phyloP scores from a whole-genome alignment of 2,888 invertebrate genomes.

The Drosophila phalerata region DNA sequence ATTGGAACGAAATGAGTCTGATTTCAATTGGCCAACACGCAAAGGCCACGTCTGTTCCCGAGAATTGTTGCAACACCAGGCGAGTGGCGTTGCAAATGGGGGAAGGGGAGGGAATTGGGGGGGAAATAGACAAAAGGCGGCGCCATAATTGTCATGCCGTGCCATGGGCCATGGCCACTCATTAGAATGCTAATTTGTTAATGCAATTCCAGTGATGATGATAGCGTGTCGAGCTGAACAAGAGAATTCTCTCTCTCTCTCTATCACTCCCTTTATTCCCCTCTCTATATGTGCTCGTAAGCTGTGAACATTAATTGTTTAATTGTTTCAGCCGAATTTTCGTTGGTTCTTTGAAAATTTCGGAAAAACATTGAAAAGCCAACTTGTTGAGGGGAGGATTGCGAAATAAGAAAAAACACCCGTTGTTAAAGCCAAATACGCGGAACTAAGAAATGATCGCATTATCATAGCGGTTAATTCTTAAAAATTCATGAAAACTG shows the following conservation, averaged over 20 bases:
- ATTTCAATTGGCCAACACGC: constrained; percentile 74
- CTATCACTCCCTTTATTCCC: background rate
- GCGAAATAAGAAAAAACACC: constrained; percentile 5
- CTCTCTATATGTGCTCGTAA: constrained; percentile 2
- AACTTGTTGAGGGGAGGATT: background rate
- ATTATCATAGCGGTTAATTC: constrained; percentile 9
- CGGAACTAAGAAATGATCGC: constrained; percentile 27
- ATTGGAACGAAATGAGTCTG: constrained; percentile 45
- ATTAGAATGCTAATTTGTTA: constrained; percentile 78
- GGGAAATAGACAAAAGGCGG: constrained; percentile 55
- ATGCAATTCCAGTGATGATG: constrained; percentile 62
- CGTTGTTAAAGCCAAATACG: constrained; percentile 18
- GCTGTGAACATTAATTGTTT: constrained; percentile 62
- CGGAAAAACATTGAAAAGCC: constrained; percentile 10
- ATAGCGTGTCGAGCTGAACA: constrained; percentile 34
- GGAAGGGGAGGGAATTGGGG: background rate
- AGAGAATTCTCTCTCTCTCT: background rate
- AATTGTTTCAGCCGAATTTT: constrained; percentile 56
- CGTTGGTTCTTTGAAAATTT: constrained; percentile 32
- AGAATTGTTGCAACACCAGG: constrained; percentile 36
- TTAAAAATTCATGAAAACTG: constrained; percentile 4
- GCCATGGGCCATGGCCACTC: constrained; percentile 51
- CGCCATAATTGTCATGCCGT: constrained; percentile 70
- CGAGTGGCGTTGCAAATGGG: constrained; percentile 1
- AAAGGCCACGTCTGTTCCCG: constrained; percentile 55